phyloP scores from a whole-genome alignment of 2,888 invertebrate genomes.

The Drosophila macrospina region DNA sequence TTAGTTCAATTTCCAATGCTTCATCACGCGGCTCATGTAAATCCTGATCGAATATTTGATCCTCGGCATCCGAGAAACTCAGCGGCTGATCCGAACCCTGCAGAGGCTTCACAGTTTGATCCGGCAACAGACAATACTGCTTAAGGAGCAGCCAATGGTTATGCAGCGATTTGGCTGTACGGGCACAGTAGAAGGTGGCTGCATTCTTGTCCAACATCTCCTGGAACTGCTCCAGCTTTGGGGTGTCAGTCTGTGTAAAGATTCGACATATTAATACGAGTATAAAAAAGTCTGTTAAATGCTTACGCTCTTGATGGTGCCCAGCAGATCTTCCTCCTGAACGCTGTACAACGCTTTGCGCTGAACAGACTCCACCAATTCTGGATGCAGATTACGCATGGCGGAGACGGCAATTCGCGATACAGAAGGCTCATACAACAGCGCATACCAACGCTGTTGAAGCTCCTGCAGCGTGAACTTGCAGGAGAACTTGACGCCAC shows the following conservation, averaged over 20 bases:
- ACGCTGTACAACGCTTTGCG: slow-evolving; percentile 95
- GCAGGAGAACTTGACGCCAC: slow-evolving; percentile 97
- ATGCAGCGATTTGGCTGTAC: slow-evolving; percentile 93
- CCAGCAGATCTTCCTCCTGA: slow-evolving; percentile 94
- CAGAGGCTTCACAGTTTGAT: slow-evolving; percentile 91
- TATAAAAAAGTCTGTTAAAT: neutral
- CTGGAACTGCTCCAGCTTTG: slow-evolving; percentile 92
- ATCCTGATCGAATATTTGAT: slow-evolving; percentile 93
- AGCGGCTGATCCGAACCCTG: slow-evolving; percentile 88
- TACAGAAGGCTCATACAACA: slow-evolving; percentile 97
- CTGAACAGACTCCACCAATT: slow-evolving; percentile 94
- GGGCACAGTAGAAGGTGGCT: slow-evolving; percentile 93
- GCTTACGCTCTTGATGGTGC: slow-evolving; percentile 91
- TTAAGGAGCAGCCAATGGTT: slow-evolving; percentile 97
- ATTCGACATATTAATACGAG: neutral
- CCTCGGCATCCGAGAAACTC: slow-evolving; percentile 96
- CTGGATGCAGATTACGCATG: slow-evolving; percentile 97
- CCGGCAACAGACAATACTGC: slow-evolving; percentile 95
- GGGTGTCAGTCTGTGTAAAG: slow-evolving; percentile 88
- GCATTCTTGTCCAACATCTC: slow-evolving; percentile 93
- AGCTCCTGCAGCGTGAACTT: slow-evolving; percentile 97
- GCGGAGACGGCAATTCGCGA: slow-evolving; percentile 96
- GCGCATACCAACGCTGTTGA: slow-evolving; percentile 97
- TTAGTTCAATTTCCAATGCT: slow-evolving; percentile 91
- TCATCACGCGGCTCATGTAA: slow-evolving; percentile 92